Evolutionary conservation across 1,140 invertebrate species (phyloP).

Genomic region (Drosophila bifasciata): DNA sequence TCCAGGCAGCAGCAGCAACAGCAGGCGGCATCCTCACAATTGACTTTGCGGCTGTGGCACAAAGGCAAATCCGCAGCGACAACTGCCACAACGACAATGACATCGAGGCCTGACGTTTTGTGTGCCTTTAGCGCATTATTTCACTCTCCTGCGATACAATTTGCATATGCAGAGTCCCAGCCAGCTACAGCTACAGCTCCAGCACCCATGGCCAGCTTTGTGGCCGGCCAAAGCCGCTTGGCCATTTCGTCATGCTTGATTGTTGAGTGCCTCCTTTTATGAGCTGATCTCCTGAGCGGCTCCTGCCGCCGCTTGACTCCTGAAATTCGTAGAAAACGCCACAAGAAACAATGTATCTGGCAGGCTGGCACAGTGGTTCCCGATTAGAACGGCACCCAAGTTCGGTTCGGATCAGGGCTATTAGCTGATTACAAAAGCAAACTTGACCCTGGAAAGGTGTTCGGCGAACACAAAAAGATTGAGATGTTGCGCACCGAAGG

Average conservation of each 20-base stretch:
- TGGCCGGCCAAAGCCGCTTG: conserved; percentile 59
- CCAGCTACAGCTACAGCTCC: too few species aligned
- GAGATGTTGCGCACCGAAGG: conserved; percentile 11
- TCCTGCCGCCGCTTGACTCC: conserved; percentile 23
- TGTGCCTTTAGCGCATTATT: conserved; percentile 64
- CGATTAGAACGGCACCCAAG: conserved; percentile 9
- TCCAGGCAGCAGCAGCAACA: conserved; percentile 3
- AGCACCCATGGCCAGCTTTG: conserved; percentile 10
- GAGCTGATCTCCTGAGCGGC: conserved; percentile 51
- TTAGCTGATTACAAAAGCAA: conserved; percentile 32
- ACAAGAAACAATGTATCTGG: conserved; percentile 26
- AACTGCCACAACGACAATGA: conserved; percentile 69
- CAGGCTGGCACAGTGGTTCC: conserved; percentile 53
- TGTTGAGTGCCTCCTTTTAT: conserved; percentile 73
- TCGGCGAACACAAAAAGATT: conserved; percentile 33
- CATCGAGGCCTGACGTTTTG: conserved; percentile 42
- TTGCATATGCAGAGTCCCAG: conserved; percentile 53
- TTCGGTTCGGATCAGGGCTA: conserved; percentile 30
- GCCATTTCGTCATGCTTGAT: conserved; percentile 80
- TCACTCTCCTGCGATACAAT: conserved; percentile 44
- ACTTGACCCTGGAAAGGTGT: conserved; percentile 12
- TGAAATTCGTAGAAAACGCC: conserved; percentile 70
- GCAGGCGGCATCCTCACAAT: conserved; percentile 66
- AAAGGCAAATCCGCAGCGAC: conserved; percentile 71
- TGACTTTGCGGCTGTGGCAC: conserved; percentile 70